phyloP scores from a whole-genome alignment of 2,888 invertebrate species.

The Drosophila melanocephala region DNA sequence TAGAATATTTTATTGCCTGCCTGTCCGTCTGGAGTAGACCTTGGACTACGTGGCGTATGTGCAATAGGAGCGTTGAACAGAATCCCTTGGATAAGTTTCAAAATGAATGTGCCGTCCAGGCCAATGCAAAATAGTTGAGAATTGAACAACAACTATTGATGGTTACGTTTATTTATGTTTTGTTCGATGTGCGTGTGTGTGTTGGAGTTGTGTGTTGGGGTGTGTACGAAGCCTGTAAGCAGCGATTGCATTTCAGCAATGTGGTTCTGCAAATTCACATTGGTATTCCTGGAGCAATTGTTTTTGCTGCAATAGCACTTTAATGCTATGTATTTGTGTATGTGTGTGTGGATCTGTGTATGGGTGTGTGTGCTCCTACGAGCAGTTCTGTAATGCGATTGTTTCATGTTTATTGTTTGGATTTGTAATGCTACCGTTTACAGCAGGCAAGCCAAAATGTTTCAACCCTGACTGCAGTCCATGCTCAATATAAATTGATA shows the following conservation, averaged over 20 bases:
- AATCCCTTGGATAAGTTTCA: slow-evolving; percentile 58
- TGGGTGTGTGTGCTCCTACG: slow-evolving; percentile 1
- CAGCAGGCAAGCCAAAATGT: slow-evolving; percentile 30
- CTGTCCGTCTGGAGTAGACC: slow-evolving; percentile 12
- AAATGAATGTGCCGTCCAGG: slow-evolving; percentile 54
- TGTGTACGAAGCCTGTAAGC: slow-evolving; percentile 51
- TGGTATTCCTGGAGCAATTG: slow-evolving; percentile 53
- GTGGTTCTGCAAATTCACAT: slow-evolving; percentile 55
- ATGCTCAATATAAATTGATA: slow-evolving; percentile 4
- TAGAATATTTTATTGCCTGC: slow-evolving; percentile 34
- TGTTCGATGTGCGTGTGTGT: slow-evolving; percentile 21
- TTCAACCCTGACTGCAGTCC: background rate
- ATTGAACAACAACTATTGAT: slow-evolving; percentile 73
- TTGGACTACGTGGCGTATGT: slow-evolving; percentile 33
- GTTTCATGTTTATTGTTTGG: slow-evolving; percentile 71
- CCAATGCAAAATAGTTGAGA: slow-evolving; percentile 52
- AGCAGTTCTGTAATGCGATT: slow-evolving; percentile 45
- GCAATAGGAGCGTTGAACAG: slow-evolving; percentile 16
- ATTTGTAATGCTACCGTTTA: slow-evolving; percentile 45
- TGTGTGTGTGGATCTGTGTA: background rate
- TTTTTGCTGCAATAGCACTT: slow-evolving; percentile 42
- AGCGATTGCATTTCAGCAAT: slow-evolving; percentile 66
- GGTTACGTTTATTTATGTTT: slow-evolving; percentile 70
- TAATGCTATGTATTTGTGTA: slow-evolving; percentile 3
- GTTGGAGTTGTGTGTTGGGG: slow-evolving; percentile 11